Conservation (phyloP, 92 coral and sea anemone species). For the Paragorgia papillata region DNA sequence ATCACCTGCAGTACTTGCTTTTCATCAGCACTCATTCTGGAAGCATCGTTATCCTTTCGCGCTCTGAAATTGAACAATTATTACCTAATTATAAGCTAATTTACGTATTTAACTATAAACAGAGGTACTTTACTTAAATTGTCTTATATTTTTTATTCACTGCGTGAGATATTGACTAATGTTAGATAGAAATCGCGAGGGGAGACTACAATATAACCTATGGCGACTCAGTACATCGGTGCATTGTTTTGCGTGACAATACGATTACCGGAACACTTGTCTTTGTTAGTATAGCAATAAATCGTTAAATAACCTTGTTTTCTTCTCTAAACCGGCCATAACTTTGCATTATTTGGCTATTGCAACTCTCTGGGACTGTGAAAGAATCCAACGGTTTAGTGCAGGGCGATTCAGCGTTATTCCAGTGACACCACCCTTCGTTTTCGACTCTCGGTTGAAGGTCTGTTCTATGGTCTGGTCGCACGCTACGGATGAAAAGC, state of each 20-base stretch:
- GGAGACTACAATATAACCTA: conserved; percentile 22
- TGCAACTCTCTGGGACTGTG: conserved; percentile 34
- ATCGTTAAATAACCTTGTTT: conserved; percentile 1
- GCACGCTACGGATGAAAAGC: conserved; percentile 38
- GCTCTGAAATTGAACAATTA: conserved; percentile 21
- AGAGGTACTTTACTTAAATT: conserved; percentile 23
- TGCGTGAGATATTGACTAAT: conserved; percentile 30
- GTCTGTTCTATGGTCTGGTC: conserved; percentile 32
- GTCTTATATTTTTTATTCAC: conserved; percentile 1
- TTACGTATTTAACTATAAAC: conserved; percentile 10
- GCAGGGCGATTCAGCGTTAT: conserved; percentile 37
- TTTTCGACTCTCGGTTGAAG: conserved; percentile 35
- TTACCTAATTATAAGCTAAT: conserved; percentile 30
- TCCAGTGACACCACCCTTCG: conserved; percentile 30
- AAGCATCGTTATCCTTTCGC: conserved; percentile 24
- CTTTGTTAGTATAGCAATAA: neutral
- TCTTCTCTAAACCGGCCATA: conserved; percentile 37
- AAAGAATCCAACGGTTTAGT: conserved; percentile 40
- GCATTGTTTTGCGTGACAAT: neutral
- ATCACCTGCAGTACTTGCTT: conserved; percentile 29
- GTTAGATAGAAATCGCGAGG: conserved; percentile 20
- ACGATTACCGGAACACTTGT: conserved; percentile 16
- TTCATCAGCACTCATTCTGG: conserved; percentile 40
- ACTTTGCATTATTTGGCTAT: conserved; percentile 35
- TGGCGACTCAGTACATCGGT: conserved; percentile 19